These are phyloP conservation scores for Piezodorus guildinii DNA, from an alignment of 1,140 invertebrate genomes.

Conservation along the genomic window DNA sequence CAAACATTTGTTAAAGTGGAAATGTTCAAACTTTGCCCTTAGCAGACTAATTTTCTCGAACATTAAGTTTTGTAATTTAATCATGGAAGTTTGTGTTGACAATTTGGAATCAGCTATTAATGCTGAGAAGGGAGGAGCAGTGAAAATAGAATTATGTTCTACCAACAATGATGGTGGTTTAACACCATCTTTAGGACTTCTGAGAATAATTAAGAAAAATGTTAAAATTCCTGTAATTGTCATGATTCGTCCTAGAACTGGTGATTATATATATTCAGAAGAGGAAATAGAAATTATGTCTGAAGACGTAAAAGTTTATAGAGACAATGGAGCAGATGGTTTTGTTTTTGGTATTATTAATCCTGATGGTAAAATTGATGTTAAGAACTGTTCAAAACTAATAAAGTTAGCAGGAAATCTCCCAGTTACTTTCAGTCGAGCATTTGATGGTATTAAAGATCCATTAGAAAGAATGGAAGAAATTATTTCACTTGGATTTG, in stretches of 20 bases:
- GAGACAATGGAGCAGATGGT: constrained; percentile 58
- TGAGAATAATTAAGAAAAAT: constrained; percentile 43
- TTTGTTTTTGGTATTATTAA: constrained; percentile 81
- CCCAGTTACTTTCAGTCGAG: constrained; percentile 72
- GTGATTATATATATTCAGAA: constrained; percentile 66
- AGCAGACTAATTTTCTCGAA: too few species aligned
- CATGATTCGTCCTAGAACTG: constrained; percentile 70
- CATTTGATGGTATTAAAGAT: constrained; percentile 62
- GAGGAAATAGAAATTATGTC: constrained; percentile 67
- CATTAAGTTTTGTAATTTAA: too few species aligned
- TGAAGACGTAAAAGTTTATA: constrained; percentile 50
- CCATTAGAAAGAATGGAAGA: constrained; percentile 50
- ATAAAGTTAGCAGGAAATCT: constrained; percentile 46
- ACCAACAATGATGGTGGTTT: constrained; percentile 74
- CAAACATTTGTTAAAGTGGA: too few species aligned
- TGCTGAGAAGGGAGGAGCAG: constrained; percentile 58
- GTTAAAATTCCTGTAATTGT: constrained; percentile 55
- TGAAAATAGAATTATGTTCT: constrained; percentile 70
- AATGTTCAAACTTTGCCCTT: too few species aligned
- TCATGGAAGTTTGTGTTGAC: constrained; percentile 78
- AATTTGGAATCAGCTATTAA: constrained; percentile 59
- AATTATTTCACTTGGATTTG: constrained; percentile 63
- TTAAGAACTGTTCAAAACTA: constrained; percentile 47
- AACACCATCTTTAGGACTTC: constrained; percentile 61
- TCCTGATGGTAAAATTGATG: constrained; percentile 49